Base-by-base conservation (phyloP, 2,113 vertebrate species). In the Cepphus grylle region DNA sequence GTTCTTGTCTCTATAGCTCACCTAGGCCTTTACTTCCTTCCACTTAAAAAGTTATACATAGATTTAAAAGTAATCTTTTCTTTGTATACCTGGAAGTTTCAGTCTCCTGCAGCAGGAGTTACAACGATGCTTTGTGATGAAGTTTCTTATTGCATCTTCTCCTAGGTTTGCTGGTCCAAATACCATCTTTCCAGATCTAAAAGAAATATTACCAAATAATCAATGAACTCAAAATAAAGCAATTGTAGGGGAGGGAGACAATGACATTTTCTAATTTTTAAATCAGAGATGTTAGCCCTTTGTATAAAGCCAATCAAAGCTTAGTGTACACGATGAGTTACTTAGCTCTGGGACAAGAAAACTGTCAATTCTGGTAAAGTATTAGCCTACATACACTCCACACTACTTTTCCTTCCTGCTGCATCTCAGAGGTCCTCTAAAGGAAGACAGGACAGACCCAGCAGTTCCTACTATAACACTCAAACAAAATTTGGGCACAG, bases 141-240 rank as follows among this genome's bases (percentile, higher is more conserved):
- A 99, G 83, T 98, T 98, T 81, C 96, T 98, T 95, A 99, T 99
- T 90, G 99, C 99, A 80, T 97, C 97, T 86, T 98, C 98, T 93
- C 99, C 99, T 86, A 99, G 97, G 94, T 99, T 99, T 96, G 99
- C 99, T 25, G 99, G 99, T 93, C 99, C 99, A 96, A 99, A 99
- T 76, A 98, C 98, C 99, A 99, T 98, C 85, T 98, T 98, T 97
- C 98, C 98, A 97, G 97, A 98, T 91, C 98, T 98, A 95, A 91
- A 97, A 94, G 74, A 95, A 97, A 97, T 80, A 96, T 67, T 76
- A 96, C 86, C 95, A 29, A 94, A 96, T 85, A 55, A 67, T 76
- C 65, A 95, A 81, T 94, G 19, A 97, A 94, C 65, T 45, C 59
- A 91, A 93, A 92, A 92, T 62, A 66, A 12, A 96, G 53, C 62